Conservation (phyloP, 2,113 vertebrate genomes). For the Platichthys flesus region DNA sequence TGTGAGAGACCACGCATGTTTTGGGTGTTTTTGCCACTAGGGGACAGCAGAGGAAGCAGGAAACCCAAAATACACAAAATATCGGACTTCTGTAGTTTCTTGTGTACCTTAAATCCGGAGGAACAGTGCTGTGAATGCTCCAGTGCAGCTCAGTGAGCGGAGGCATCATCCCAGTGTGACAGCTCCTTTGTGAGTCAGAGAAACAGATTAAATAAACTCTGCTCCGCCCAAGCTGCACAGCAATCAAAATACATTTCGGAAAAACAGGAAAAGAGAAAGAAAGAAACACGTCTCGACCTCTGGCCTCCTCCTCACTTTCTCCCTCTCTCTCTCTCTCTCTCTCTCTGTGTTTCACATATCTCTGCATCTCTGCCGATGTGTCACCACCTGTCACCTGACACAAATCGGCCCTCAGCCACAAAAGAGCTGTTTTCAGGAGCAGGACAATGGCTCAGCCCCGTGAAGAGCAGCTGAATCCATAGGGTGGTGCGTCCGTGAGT, state of each 20-base stretch:
- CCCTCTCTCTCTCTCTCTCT: constrained; percentile 23
- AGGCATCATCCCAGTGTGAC: constrained; percentile 69
- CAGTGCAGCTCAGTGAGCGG: constrained; percentile 36
- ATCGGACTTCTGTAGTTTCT: neutral
- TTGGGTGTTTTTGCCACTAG: no score
- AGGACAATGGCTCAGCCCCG: constrained; percentile 64
- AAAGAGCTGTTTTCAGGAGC: constrained; percentile 38
- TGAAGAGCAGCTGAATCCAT: constrained; percentile 65
- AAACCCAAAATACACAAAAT: neutral
- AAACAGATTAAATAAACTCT: constrained; percentile 68
- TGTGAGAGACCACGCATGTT: no score
- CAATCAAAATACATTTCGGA: constrained; percentile 66
- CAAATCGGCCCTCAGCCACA: constrained; percentile 64
- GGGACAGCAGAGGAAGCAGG: neutral
- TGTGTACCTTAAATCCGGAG: no score
- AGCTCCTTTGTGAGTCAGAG: constrained; percentile 63
- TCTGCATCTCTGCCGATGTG: constrained; percentile 37
- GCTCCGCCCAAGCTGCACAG: constrained; percentile 60
- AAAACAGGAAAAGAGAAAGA: constrained; percentile 26
- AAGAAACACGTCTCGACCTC: constrained; percentile 15
- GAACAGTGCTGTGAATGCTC: no score
- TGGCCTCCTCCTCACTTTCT: constrained; percentile 38
- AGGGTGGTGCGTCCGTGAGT: constrained; percentile 69
- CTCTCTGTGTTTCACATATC: constrained; percentile 30
- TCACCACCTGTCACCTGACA: constrained; percentile 74